Evolutionary conservation across 2,888 invertebrate genomes (phyloP).

Genomic region (Drosophila fulvimacula): DNA sequence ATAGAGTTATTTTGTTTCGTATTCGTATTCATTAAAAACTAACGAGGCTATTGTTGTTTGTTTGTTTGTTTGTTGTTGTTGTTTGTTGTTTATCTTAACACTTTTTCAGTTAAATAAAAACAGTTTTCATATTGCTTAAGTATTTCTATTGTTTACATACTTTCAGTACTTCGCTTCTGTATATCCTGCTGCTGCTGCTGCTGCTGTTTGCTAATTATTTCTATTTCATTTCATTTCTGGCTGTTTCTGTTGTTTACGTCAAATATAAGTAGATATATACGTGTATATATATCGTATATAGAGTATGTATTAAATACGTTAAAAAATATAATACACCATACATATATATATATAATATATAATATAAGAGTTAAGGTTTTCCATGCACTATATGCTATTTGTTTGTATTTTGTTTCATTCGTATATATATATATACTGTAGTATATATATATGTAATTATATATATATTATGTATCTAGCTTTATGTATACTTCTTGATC

Average conservation of each 20-base stretch:
- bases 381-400: slow-evolving; percentile 63
- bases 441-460: slow-evolving; percentile 30
- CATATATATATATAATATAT: slow-evolving; percentile 75
- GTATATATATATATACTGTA: slow-evolving; percentile 32
- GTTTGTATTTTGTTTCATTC: slow-evolving; percentile 30
- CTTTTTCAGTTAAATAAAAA: slow-evolving; percentile 52
- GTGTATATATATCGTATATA: slow-evolving; percentile 56
- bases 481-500: slow-evolving; percentile 34
- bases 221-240: slow-evolving; percentile 47
- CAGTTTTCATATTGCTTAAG: slow-evolving; percentile 38
- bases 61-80: slow-evolving; percentile 31
- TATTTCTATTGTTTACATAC: slow-evolving; percentile 12
- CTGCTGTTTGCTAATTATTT: slow-evolving; percentile 38
- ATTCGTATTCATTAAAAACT: slow-evolving; percentile 67
- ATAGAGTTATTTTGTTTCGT: slow-evolving; percentile 49
- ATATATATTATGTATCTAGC: slow-evolving; percentile 35
- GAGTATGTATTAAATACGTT: slow-evolving; percentile 76
- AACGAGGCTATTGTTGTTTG: slow-evolving; percentile 75
- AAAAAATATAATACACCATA: slow-evolving; percentile 80
- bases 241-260: slow-evolving; percentile 37
- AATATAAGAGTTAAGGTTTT: slow-evolving; percentile 73
- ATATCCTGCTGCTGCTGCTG: slow-evolving; percentile 12
- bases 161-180: slow-evolving; percentile 31
- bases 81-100: slow-evolving; percentile 24
- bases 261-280: slow-evolving; percentile 68